Base-by-base conservation (phyloP, 2,113 vertebrate genomes). In the Pelvicachromis taeniatus region DNA sequence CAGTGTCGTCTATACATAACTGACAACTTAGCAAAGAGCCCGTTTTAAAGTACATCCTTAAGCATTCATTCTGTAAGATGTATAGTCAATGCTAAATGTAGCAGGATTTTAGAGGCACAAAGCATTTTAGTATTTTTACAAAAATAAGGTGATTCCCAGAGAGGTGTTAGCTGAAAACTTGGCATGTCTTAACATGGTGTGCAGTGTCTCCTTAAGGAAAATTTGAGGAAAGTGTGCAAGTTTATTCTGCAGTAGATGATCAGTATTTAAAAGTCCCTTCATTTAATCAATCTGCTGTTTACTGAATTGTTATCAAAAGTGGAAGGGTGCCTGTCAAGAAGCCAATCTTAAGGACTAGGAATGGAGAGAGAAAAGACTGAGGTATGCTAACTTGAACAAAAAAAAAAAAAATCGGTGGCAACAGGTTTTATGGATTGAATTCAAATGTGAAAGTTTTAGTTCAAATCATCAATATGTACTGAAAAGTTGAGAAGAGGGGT, bases 1-100 rank as follows among this genome's bases (percentile, higher is more conserved):
- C 65, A 29, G 3, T 70, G 0, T 40, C 0, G 23, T 48, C 14
- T 48, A 48, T 40, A 73, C 21, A 29, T 48, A 11, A 45, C 65
- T 29, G 40, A 73, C 3, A 52, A n/a, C 50, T 52, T 52, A 4
- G 17, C 17, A 2, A 19, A 52, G 50, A n/a, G 7, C 17, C 17
- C 9, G 4, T 19, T 52, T 19, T 52, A 70, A 45, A 45, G 3
- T 16, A 13, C 21, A 13, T 70, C 8, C 17, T 70, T 45, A 70
- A 26, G 9, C 40, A 73, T 1, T 9, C 35, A 13, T 63, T 63
- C 10, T 38, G 59, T 2, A 2, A 26, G 3, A 26, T 26, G 26
- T 26, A 26, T 13, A 13, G 10, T 63, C 21, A 63, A 73, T 48
- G 40, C 65, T 5, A 48, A 73, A 6, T 21, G 14, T 48, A 0